Conservation (phyloP, 2,113 vertebrate genomes). For the Salvelinus sp. region DNA sequence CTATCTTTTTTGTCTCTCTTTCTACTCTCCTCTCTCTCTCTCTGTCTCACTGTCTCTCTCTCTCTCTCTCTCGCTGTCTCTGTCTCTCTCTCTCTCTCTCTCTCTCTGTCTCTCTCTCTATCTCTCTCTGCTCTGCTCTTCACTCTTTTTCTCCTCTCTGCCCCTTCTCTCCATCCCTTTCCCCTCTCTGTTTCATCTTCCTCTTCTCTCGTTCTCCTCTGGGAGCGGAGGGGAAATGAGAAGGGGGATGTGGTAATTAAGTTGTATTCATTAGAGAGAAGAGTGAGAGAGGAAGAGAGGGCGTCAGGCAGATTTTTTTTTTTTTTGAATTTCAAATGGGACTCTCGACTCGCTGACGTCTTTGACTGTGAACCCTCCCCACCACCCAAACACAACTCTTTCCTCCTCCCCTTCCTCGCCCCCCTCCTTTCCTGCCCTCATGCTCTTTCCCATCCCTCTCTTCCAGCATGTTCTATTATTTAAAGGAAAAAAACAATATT, state of each 20-base stretch:
- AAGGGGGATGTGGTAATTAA: slow-evolving; percentile 48
- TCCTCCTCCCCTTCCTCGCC: too few species aligned
- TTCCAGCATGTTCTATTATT: too few species aligned
- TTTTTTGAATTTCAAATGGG: background rate
- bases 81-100: background rate
- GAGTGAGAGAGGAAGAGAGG: slow-evolving; percentile 9
- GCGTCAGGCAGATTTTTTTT: background rate
- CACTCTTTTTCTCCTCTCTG: background rate
- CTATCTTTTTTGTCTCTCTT: too few species aligned
- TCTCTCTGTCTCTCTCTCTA: background rate
- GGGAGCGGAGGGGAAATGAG: slow-evolving; percentile 41
- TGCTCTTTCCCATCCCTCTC: background rate
- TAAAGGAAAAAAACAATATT: too few species aligned
- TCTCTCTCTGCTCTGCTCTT: slow-evolving; percentile 17
- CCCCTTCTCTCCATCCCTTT: too few species aligned
- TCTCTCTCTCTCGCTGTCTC: slow-evolving; percentile 5
- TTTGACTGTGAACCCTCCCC: background rate
- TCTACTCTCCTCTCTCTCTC: too few species aligned
- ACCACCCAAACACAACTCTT: background rate
- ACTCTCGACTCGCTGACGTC: background rate
- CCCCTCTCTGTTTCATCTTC: too few species aligned
- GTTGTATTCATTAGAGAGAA: slow-evolving; percentile 33
- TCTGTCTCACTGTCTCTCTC: too few species aligned
- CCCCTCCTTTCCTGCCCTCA: background rate
- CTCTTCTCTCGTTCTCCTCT: slow-evolving; percentile 21